Percentiles rank a stretch among this genome's conserved stretches.
phyloP scores from a whole-genome alignment of 2,113 vertebrate species.

The Panthera tigris region DNA sequence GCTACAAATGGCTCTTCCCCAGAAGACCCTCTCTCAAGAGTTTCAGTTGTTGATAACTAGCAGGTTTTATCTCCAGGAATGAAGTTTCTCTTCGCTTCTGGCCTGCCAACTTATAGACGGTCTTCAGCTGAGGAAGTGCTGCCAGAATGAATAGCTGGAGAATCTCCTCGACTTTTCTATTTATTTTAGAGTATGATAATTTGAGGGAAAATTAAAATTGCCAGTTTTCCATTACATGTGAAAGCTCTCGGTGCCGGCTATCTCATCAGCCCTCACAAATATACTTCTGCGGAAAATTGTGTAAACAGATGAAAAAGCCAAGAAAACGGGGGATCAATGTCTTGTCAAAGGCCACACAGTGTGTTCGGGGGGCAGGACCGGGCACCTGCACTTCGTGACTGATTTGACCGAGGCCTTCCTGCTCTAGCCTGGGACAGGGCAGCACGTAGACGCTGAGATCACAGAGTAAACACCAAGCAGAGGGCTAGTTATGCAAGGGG shows the following conservation, averaged over 20 bases:
- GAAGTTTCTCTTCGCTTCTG: constrained; percentile 60
- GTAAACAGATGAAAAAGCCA: constrained; percentile 53
- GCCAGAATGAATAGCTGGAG: constrained; percentile 67
- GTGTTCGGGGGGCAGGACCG: not conserved
- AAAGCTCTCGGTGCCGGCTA: constrained; percentile 47
- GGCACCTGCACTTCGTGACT: not conserved
- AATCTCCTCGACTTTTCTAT: constrained; percentile 54
- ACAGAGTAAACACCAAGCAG: not conserved
- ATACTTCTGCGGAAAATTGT: constrained; percentile 19
- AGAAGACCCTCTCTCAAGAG: constrained; percentile 64
- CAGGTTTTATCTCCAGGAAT: constrained; percentile 79
- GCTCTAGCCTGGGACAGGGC: not conserved
- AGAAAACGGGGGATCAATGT: not conserved
- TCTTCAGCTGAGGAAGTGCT: constrained; percentile 61
- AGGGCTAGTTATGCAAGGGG: not conserved
- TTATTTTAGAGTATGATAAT: constrained; percentile 76
- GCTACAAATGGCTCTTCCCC: constrained; percentile 44
- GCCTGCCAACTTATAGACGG: constrained; percentile 63
- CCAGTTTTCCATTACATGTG: constrained; percentile 70
- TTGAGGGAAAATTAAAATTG: constrained; percentile 72
- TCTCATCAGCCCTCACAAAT: constrained; percentile 58
- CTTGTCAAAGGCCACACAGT: not conserved
- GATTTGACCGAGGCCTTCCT: not conserved
- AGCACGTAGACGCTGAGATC: not conserved
- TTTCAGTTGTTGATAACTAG: constrained; percentile 71